phyloP scores from a whole-genome alignment of 2,888 invertebrate species.

The Amiota minor region DNA sequence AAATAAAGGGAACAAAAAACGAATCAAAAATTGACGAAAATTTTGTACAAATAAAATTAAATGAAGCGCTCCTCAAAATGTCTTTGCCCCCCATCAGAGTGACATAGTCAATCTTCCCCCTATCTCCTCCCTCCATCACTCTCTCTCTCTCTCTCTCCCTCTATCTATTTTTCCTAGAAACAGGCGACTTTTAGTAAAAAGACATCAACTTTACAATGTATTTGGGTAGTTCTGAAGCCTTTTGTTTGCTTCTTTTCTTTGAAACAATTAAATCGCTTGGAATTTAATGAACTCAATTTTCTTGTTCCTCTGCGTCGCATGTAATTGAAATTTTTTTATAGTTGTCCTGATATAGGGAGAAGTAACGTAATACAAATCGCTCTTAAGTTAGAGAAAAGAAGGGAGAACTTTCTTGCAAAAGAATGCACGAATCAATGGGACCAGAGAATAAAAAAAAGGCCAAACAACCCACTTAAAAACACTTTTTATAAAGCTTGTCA shows the following conservation, averaged over 20 bases:
- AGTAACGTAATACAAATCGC: slow-evolving; percentile 14
- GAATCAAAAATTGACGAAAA: slow-evolving; percentile 55
- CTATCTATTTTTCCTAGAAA: no score
- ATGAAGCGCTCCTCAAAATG: slow-evolving; percentile 60
- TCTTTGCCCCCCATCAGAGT: not conserved
- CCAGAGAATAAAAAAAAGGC: slow-evolving; percentile 10
- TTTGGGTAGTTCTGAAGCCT: slow-evolving; percentile 38
- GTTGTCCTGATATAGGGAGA: slow-evolving; percentile 46
- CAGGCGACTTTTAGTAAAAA: not conserved
- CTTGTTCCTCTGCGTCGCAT: slow-evolving; percentile 37
- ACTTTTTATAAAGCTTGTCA: slow-evolving; percentile 48
- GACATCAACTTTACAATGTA: not conserved
- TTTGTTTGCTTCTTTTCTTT: slow-evolving; percentile 23
- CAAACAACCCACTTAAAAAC: slow-evolving; percentile 54
- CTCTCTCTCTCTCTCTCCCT: no score
- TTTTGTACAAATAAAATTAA: slow-evolving; percentile 65
- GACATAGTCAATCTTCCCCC: not conserved
- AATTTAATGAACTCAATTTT: slow-evolving; percentile 62
- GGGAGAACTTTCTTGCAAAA: not conserved
- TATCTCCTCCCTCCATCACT: no score
- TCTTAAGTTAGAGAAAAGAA: not conserved
- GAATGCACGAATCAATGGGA: not conserved
- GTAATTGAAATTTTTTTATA: slow-evolving; percentile 66
- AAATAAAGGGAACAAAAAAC: no score
- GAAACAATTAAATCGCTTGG: slow-evolving; percentile 44